Conservation (phyloP, 2,797 vertebrate genomes). For the Caiman crocodilus region DNA sequence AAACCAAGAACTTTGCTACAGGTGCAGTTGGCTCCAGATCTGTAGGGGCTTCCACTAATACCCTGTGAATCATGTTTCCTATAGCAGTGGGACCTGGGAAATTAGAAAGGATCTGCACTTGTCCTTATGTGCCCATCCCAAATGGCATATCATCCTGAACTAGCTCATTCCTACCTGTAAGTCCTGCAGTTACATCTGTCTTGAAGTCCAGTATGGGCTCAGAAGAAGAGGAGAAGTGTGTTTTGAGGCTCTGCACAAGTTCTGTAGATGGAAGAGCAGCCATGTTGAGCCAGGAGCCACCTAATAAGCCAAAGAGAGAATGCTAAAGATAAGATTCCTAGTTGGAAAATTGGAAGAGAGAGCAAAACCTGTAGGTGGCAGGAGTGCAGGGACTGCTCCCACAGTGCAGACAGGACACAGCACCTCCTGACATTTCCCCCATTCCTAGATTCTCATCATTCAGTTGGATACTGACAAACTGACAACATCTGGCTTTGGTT, state of each 20-base stretch:
- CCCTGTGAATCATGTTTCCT: neutral
- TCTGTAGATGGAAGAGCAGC: slow-evolving; percentile 6
- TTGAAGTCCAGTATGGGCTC: slow-evolving; percentile 69
- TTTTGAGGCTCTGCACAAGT: neutral
- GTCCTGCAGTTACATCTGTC: neutral
- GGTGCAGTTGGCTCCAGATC: neutral
- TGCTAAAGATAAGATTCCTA: neutral
- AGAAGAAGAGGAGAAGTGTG: slow-evolving; percentile 34
- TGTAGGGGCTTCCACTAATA: neutral
- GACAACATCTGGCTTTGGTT: neutral
- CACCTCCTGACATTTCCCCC: neutral
- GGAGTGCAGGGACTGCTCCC: neutral
- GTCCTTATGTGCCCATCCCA: neutral
- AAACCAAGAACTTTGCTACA: neutral
- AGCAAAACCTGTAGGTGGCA: neutral
- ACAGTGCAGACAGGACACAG: too few species aligned
- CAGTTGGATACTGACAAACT: neutral
- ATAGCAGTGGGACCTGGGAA: neutral
- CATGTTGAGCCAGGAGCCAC: slow-evolving; percentile 56
- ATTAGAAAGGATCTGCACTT: neutral
- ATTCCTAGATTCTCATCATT: neutral
- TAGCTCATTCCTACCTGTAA: neutral
- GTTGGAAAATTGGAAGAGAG: neutral
- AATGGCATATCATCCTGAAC: neutral
- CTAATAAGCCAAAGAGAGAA: slow-evolving; percentile 9